Base-by-base conservation (phyloP, 2,797 vertebrate genomes). In the Neosilurus mollespiculum region DNA sequence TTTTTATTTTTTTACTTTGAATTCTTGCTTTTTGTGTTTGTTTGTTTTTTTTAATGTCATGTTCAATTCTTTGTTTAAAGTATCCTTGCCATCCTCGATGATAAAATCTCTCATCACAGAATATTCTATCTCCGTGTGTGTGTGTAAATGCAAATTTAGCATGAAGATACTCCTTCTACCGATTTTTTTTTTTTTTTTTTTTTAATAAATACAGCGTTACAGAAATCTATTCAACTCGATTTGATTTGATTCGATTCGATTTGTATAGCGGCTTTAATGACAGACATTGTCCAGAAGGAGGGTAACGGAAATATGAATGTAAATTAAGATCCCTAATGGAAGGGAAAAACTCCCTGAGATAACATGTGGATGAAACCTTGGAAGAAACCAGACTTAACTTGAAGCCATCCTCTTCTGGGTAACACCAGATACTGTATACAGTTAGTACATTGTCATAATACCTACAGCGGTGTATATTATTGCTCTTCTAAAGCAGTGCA, bases 31-130 rank as follows among this genome's bases (percentile, higher is more conserved):
- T 59, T 49, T 64, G 9, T 26, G n/a, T 78, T 67, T 3, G 3
- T 69, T 78, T 51, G 37, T 67, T 67, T 16, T 67, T 54, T 70
- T 58, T 37, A n/a, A n/a, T 49, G 37, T 70, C 75, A 53, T 53
- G 43, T 79, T 58, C 61, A 70, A 37, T 83, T 83, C 37, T 64
- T 37, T 24, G 22, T 64, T 78, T 78, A 51, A 51, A 59, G 15
- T 20, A 51, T 64, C 24, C 12, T 4, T 2, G 3, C 7, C 1
- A 37, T n/a, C 20, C 15, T 26, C 15, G 0, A 4, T 7, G n/a
- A 20, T 53, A 14, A 51, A 34, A 10, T 49, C 37, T n/a, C 18
- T 59, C 15, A 1, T 64, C 12, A 9, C 20, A 43, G 30, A 37
- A n/a, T 14, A 20, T 77, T 61, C 30, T 4, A 43, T 43, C 43